Base-by-base conservation (phyloP, 2,888 invertebrate species). In the Pyrrhia umbra region DNA sequence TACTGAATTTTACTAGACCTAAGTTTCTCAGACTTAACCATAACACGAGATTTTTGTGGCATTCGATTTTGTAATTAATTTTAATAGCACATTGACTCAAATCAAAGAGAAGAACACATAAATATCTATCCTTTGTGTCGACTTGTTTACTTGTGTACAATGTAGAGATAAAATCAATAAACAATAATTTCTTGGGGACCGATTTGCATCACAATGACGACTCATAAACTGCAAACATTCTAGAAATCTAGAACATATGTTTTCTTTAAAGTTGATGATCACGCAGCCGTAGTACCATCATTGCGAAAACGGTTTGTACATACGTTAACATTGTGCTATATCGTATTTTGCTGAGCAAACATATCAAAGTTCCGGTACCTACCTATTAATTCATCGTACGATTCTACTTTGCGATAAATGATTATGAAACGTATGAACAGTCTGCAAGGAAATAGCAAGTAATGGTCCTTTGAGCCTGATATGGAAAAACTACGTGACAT, bases 231-330 rank as follows among this genome's bases (percentile, higher is more conserved):
- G 25, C 27, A 61, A 61, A 30, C 15, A 52, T 56, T 74, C 39
- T 62, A 57, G 71, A 58, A 52, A 51, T 74, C 39, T 62, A 57
- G 71, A 58, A 45, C 52, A 45, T 59, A 67, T 68, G 42, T 70
- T 63, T 60, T 66, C 37, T 54, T 47, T 34, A 23, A 18, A 40
- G 10, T 16, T 23, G n/a, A 39, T 49, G 40, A 39, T 51, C 66
- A 62, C 57, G 57, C 60, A 47, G n/a, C 56, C 39, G 52, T 52
- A 75, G 10, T 45, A 40, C 27, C n/a, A 51, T 3, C 13, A 37
- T 65, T 62, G 50, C 63, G 45, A 62, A 63, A 75, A 47, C 43
- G 56, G n/a, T n/a, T n/a, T n/a, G n/a, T n/a, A n/a, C n/a, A n/a
- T 47, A n/a, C 43, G 30, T 6, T 4, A 16, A 40, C 27, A 20